Evolutionary conservation across 2,797 vertebrate genomes (phyloP).

Genomic region (Catamblyrhynchus diadema): DNA sequence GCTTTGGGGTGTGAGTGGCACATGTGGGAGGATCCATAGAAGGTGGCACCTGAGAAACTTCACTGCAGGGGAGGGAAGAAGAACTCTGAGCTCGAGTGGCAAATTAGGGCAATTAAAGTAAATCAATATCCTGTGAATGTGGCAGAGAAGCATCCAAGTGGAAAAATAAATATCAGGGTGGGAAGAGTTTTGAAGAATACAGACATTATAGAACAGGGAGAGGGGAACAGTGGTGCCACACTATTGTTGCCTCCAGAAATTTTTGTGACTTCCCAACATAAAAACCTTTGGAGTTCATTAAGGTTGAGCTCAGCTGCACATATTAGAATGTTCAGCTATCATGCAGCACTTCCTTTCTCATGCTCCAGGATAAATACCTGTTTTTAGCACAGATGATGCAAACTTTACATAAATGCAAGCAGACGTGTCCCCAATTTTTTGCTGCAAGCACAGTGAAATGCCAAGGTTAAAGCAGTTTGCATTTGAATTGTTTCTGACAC

Average conservation of each 20-base stretch:
- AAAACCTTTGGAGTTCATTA: neutral
- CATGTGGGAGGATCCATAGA: rapidly evolving
- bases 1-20: neutral
- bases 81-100: rapidly evolving
- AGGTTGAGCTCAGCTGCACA: neutral
- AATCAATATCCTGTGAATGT: neutral
- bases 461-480: neutral
- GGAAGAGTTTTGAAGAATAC: neutral
- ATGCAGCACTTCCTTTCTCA: neutral
- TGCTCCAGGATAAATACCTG: neutral
- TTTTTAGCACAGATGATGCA: neutral
- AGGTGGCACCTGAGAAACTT: neutral
- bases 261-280: neutral
- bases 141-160: neutral
- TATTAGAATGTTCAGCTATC: neutral
- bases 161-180: neutral
- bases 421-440: neutral
- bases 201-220: rapidly evolving
- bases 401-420: neutral
- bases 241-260: neutral
- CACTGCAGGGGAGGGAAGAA: rapidly evolving
- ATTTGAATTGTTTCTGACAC: neutral
- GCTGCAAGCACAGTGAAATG: neutral
- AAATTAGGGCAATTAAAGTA: neutral
- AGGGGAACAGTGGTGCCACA: neutral